Evolutionary conservation across 2,888 invertebrate species (phyloP), one percentile per base, ranked within the genome.

Genomic region (Prostheceraeus crozeri): DNA sequence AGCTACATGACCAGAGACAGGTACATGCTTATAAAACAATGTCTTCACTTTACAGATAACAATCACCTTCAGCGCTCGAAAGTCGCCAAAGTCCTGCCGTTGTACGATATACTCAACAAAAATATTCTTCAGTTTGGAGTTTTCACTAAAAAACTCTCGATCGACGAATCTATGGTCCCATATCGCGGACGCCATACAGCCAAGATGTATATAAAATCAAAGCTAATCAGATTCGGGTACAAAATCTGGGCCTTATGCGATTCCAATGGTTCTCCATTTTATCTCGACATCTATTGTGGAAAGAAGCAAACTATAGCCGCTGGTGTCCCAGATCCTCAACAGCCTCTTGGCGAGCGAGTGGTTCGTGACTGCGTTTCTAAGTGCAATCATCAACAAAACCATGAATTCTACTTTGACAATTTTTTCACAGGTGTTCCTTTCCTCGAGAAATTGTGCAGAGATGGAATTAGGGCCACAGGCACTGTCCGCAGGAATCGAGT

Each of bases 321-420:
- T n/a, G 40, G n/a, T 40, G 6, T 23, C 16, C 40, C 40, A 16
- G 19, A 40, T 23, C 6, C 19, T 40, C 4, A 6, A 40, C 40
- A 40, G n/a, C 40, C 40, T 40, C 40, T 40, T 40, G 40, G 40
- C 6, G 40, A 40, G 19, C 16, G 40, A 40, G 40, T 40, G n/a
- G 40, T n/a, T 16, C 16, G 40, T 16, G 14, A 16, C 4, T 8
- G 14, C 6, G 19, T 40, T 14, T 14, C 40, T 40, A 23, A 16
- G 19, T 40, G 40, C 19, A 23, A 40, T 40, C 16, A 40, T n/a
- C 40, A 16, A 16, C 6, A 16, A 16, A 40, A 40, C 40, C 40
- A 40, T 23, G 40, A 40, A 4, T 40, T 40, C 40, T 40, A 16
- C 14, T 40, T 40, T 40, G 40, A 40, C 40, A 40, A 40, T 40